phyloP scores from a whole-genome alignment of 2,888 invertebrate genomes.

The Caenorhabditis becei region DNA sequence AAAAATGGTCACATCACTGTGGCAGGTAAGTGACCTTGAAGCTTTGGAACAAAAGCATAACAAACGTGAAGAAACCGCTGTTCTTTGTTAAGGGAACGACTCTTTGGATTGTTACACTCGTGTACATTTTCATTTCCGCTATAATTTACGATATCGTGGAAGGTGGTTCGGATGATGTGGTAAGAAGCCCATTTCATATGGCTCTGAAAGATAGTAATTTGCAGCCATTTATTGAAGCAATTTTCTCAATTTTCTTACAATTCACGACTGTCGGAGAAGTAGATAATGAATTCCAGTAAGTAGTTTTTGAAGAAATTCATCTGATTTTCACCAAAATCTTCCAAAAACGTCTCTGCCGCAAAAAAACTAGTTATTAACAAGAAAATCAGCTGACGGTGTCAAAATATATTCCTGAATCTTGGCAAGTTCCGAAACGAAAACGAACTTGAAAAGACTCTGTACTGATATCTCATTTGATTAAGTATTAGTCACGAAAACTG shows the following conservation, averaged over 20 bases:
- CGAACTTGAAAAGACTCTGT: no score
- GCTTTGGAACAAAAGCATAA: slow-evolving; percentile 9
- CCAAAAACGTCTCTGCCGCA: no score
- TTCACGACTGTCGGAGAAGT: slow-evolving; percentile 77
- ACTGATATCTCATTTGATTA: no score
- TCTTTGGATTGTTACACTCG: slow-evolving; percentile 66
- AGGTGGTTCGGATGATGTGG: slow-evolving; percentile 76
- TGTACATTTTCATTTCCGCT: slow-evolving; percentile 72
- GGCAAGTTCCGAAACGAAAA: no score
- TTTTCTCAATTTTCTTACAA: slow-evolving; percentile 76
- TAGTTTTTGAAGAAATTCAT: slow-evolving; percentile 5
- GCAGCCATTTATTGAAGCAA: slow-evolving; percentile 78
- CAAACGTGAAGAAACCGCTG: not conserved
- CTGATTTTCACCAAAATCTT: not conserved
- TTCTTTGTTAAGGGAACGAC: slow-evolving; percentile 62
- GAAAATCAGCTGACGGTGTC: no score
- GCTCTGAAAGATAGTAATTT: slow-evolving; percentile 2
- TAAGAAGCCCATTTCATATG: slow-evolving; percentile 27
- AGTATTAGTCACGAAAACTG: no score
- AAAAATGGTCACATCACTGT: slow-evolving; percentile 63
- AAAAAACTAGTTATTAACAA: no score
- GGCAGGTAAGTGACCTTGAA: slow-evolving; percentile 49
- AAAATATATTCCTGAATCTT: no score
- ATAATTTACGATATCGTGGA: slow-evolving; percentile 78
- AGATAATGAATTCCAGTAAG: slow-evolving; percentile 70